phyloP scores from a whole-genome alignment of 1,140 invertebrate genomes.

The Globodera ellingtonae region DNA sequence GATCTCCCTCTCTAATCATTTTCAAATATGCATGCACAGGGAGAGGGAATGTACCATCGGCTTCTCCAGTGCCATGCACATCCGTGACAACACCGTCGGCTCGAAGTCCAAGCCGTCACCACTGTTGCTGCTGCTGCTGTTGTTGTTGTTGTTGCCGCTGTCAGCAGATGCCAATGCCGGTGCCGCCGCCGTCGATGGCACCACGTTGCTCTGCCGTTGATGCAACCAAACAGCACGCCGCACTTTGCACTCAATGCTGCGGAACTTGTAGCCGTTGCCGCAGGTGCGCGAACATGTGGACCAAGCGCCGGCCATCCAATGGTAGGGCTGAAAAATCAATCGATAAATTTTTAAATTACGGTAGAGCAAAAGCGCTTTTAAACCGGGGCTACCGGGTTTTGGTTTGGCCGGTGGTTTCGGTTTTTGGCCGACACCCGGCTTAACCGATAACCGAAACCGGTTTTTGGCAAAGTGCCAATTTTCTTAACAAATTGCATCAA shows the following conservation, averaged over 20 bases:
- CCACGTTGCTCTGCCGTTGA: neutral
- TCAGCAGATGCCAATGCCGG: no score
- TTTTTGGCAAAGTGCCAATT: no score
- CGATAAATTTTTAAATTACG: no score
- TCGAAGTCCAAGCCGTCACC: conserved; percentile 21
- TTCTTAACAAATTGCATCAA: no score
- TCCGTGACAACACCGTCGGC: conserved; percentile 45
- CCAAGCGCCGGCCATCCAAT: conserved; percentile 32
- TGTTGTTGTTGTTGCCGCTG: neutral
- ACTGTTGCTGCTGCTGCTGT: neutral
- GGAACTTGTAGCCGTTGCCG: conserved; percentile 59
- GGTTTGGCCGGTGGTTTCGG: no score
- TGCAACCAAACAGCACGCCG: neutral
- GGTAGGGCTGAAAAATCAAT: conserved; percentile 10
- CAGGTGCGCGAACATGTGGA: conserved; percentile 29
- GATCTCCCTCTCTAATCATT: no score
- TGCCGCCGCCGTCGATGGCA: no score
- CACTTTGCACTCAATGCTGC: conserved; percentile 56
- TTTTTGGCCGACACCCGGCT: no score
- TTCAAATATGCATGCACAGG: no score
- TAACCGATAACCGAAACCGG: no score
- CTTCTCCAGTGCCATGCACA: conserved; percentile 58
- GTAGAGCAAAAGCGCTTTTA: no score
- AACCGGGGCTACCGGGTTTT: no score
- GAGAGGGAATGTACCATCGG: conserved; percentile 31